A percentile compares a stretch with the other conserved stretches of the same genome.
phyloP scores from a whole-genome alignment of 2,888 invertebrate genomes.

The Eupithecia abbreviata region DNA sequence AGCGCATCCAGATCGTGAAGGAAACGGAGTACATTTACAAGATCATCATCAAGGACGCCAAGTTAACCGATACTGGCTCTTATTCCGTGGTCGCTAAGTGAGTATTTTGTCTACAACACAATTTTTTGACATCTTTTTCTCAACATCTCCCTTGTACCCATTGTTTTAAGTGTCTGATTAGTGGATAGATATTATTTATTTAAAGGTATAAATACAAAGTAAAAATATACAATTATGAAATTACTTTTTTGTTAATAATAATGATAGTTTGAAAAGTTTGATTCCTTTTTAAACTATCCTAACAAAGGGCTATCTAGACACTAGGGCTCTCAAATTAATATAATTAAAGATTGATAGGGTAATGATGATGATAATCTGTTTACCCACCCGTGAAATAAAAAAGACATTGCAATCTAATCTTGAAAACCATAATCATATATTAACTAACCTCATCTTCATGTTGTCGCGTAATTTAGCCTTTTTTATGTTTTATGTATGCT shows the following conservation, averaged over 20 bases:
- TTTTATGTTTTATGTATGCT: too few relatives aligned
- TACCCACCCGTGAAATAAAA: not conserved
- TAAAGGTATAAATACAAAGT: too few relatives aligned
- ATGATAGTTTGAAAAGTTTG: too few relatives aligned
- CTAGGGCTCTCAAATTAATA: too few relatives aligned
- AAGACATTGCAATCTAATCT: not conserved
- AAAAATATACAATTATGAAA: too few relatives aligned
- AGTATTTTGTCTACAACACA: constrained; percentile 44
- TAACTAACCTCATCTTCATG: too few relatives aligned
- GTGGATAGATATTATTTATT: too few relatives aligned
- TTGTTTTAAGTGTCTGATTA: not conserved
- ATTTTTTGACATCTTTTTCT: not conserved
- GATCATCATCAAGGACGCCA: constrained; percentile 88
- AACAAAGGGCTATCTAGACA: too few relatives aligned
- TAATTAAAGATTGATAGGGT: not conserved
- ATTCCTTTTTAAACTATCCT: too few relatives aligned
- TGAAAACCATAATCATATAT: not conserved
- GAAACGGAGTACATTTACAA: constrained; percentile 87
- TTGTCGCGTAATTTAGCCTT: too few relatives aligned
- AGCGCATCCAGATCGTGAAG: constrained; percentile 88
- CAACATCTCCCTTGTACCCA: not conserved
- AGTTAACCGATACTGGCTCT: constrained; percentile 91
- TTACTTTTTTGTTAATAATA: too few relatives aligned
- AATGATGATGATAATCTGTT: not conserved
- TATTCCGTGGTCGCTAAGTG: constrained; percentile 92